Evolutionary conservation across 2,113 vertebrate species (phyloP), one percentile per base, ranked within the genome.

Genomic region (Zosterops lateralis): DNA sequence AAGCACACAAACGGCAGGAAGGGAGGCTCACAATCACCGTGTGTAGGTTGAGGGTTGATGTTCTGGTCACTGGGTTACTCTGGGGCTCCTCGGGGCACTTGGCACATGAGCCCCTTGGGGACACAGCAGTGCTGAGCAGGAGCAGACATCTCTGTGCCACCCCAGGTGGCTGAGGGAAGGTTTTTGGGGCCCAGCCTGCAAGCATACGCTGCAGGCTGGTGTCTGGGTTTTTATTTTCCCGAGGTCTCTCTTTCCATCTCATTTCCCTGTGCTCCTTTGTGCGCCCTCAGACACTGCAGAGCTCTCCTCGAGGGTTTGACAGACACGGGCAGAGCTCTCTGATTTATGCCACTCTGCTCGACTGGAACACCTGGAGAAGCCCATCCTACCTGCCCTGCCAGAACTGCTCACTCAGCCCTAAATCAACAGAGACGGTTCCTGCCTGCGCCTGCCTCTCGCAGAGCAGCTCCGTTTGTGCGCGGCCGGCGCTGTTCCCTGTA

Each of bases 401-500:
- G 92, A 78, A 32, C 75, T 48, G 61, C 7, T 94, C 83, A 14
- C 89, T 62, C 91, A 74, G 64, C 80, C 72, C 44, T 95, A 94
- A 92, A 96, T 96, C 94, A 95, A 95, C 89, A 77, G 85, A 67
- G 94, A 22, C 88, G 79, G 73, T 12, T 92, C 83, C 73, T 44
- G 65, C 94, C 95, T 73, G 89, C 56, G 67, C 80, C 86, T 94
- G 51, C 91, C 86, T 91, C 76, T 81, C 71, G 77, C 94, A 53
- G 91, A 80, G 79, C 83, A 11, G 78, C 92, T 89, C 89, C 86
- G 83, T 34, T 79, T 95, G 95, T 60, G 92, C 89, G 44, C 40
- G 62, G 94, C 97, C 87, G 62, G 94, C 84, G 48, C 96, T 91
- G 93, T 48, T 94, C 84, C 74, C 79, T 47, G 92, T 96, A 91